A percentile compares a stretch with the other conserved stretches of the same genome.
phyloP scores from a whole-genome alignment of 2,113 vertebrate species.

The Isurus oxyrinchus region DNA sequence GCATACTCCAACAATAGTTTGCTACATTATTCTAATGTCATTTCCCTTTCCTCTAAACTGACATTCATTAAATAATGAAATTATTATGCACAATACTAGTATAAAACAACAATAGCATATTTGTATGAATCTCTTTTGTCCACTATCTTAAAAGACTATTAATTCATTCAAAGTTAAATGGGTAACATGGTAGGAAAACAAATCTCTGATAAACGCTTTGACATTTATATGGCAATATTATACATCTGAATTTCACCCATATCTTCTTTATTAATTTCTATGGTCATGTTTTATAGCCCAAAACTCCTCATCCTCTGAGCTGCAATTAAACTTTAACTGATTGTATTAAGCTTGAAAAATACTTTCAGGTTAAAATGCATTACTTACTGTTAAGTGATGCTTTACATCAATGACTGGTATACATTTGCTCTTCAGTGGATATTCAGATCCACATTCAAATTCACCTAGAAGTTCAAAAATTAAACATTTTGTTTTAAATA shows the following conservation, averaged over 20 bases:
- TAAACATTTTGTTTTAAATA: not conserved
- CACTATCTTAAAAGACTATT: not conserved
- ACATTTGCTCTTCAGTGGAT: conserved; percentile 66
- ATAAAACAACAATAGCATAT: not conserved
- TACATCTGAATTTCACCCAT: not conserved
- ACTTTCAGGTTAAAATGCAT: conserved; percentile 39
- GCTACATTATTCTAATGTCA: not conserved
- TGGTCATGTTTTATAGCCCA: not conserved
- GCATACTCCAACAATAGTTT: not conserved
- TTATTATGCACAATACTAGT: not conserved
- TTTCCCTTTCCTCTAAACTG: not conserved
- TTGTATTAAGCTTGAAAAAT: not conserved
- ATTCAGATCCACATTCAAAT: conserved; percentile 70
- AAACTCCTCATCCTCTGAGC: not conserved
- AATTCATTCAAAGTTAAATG: not conserved
- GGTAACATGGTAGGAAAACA: not conserved
- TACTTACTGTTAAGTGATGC: conserved; percentile 61
- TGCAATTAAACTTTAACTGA: not conserved
- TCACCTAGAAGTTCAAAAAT: conserved; percentile 51
- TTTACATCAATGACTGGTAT: conserved; percentile 56
- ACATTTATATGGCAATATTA: conserved; percentile 1
- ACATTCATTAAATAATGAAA: not conserved
- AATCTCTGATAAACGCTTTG: not conserved
- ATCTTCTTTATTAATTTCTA: not conserved
- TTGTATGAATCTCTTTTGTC: not conserved